Conservation (phyloP, 2,797 vertebrate genomes). For the Ataeniobius toweri region DNA sequence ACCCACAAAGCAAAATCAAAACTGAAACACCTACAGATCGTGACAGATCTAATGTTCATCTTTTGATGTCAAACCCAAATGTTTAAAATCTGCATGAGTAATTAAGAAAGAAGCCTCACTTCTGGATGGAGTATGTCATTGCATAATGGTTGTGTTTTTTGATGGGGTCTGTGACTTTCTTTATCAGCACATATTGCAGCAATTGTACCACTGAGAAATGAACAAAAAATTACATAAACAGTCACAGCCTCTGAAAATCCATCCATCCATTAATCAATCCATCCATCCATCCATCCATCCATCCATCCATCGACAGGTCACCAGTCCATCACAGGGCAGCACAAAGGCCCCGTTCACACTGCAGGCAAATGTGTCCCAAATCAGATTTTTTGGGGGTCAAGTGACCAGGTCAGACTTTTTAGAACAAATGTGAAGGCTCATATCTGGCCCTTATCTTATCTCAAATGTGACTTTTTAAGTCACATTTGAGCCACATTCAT, state of each 20-base stretch:
- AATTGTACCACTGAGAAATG: not conserved
- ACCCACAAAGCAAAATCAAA: no score
- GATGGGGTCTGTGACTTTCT: not conserved
- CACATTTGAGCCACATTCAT: no score
- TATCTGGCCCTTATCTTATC: no score
- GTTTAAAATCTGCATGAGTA: not conserved
- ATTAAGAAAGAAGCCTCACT: not conserved
- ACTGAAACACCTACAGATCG: no score
- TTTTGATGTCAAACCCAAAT: slow-evolving; percentile 4
- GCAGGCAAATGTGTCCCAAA: no score
- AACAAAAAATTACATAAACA: not conserved
- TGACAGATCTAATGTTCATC: not conserved
- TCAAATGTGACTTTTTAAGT: no score
- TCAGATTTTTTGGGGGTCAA: no score
- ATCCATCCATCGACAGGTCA: not conserved
- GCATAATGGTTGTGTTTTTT: not conserved
- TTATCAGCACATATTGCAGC: not conserved
- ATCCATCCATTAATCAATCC: not conserved
- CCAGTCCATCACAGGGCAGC: not conserved
- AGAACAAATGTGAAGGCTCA: no score
- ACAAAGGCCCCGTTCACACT: not conserved
- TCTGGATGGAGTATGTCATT: not conserved
- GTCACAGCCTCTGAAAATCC: not conserved
- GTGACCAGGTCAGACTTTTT: no score
- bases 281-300: not conserved